phyloP scores from a whole-genome alignment of 2,113 vertebrate species.

The Callorhinus ursinus region DNA sequence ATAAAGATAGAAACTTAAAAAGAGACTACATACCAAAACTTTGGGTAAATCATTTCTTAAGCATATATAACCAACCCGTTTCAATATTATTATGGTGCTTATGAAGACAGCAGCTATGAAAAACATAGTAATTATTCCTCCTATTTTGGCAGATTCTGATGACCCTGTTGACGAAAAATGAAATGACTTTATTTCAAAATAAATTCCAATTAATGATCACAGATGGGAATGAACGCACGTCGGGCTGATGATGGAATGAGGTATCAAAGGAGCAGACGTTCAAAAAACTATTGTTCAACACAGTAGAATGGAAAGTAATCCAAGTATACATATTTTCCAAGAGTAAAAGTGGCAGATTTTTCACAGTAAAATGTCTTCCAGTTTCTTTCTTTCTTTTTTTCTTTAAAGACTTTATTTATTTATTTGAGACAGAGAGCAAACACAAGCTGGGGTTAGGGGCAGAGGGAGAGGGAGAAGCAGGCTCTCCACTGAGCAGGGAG shows the following conservation, averaged over 20 bases:
- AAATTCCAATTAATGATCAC: background rate
- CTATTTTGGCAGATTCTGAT: background rate
- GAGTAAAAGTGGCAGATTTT: background rate
- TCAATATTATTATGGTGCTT: slow-evolving; percentile 40
- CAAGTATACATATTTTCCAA: background rate
- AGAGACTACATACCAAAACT: slow-evolving; percentile 83
- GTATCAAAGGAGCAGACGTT: background rate
- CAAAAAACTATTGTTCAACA: background rate
- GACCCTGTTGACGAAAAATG: slow-evolving; percentile 74
- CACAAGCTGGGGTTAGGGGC: too few relatives aligned
- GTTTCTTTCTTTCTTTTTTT: background rate
- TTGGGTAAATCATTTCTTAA: slow-evolving; percentile 49
- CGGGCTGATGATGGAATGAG: background rate
- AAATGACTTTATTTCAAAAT: slow-evolving; percentile 41
- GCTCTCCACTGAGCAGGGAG: too few relatives aligned
- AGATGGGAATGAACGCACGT: background rate
- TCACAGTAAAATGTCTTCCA: background rate
- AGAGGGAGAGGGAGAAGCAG: too few relatives aligned
- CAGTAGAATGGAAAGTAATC: background rate
- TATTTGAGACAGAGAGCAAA: too few relatives aligned
- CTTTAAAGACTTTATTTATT: too few relatives aligned
- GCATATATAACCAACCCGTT: slow-evolving; percentile 74
- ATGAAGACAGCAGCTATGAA: background rate
- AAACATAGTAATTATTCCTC: background rate
- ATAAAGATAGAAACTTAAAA: background rate